Percentiles rank a stretch among this genome's conserved stretches.
Conservation (phyloP, 1,140 invertebrate species). For the Caenorhabditis briggsae region DNA sequence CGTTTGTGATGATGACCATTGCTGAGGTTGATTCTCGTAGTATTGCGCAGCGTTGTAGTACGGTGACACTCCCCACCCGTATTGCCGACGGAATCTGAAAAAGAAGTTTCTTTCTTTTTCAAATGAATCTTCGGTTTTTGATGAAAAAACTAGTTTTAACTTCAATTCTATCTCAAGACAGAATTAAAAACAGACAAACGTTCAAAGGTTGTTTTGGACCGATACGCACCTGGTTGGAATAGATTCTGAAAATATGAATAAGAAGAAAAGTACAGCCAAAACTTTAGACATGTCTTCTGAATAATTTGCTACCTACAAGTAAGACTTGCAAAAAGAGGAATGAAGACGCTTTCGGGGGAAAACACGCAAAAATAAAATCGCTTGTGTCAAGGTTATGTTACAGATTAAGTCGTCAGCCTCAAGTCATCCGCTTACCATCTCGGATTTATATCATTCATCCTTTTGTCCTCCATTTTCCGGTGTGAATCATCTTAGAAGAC, state of each 20-base stretch:
- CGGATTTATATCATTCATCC: slow-evolving; percentile 54
- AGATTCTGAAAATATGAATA: slow-evolving; percentile 15
- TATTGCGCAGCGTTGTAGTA: slow-evolving; percentile 36
- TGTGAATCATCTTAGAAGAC: not conserved
- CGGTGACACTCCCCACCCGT: slow-evolving; percentile 14
- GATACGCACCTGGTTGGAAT: not conserved
- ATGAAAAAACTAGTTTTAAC: slow-evolving; percentile 30
- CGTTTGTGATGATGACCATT: slow-evolving; percentile 43
- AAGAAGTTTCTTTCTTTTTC: too few relatives aligned
- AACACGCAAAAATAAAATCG: slow-evolving; percentile 33
- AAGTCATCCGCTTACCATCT: slow-evolving; percentile 52
- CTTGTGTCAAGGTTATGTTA: slow-evolving; percentile 55
- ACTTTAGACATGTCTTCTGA: slow-evolving; percentile 8
- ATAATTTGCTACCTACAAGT: slow-evolving; percentile 3
- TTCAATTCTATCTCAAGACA: not conserved
- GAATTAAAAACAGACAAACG: not conserved
- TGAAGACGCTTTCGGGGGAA: slow-evolving; percentile 21
- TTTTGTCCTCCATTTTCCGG: slow-evolving; percentile 37
- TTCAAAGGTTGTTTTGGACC: not conserved
- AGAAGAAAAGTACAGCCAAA: not conserved
- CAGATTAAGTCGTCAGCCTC: slow-evolving; percentile 34
- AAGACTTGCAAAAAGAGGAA: not conserved
- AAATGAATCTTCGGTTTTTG: slow-evolving; percentile 17
- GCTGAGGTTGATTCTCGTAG: slow-evolving; percentile 34
- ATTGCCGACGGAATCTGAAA: slow-evolving; percentile 43